Conservation (phyloP, 2,888 invertebrate genomes). For the Pristionchus exspectatus region DNA sequence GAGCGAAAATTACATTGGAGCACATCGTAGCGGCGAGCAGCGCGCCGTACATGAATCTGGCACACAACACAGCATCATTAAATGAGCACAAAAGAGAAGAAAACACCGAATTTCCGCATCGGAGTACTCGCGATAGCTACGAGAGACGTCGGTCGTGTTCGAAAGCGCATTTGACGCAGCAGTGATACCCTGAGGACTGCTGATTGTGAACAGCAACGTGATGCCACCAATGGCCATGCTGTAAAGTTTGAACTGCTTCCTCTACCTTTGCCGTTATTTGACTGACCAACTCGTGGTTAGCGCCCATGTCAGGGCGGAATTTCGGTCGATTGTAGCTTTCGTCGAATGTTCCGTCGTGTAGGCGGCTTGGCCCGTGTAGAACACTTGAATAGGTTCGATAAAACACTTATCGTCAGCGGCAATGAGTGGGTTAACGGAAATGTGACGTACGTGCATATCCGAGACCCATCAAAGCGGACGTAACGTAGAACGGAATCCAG, state of each 20-base stretch:
- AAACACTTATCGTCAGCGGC: too few species aligned
- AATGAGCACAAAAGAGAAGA: neutral
- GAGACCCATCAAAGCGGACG: conserved; percentile 60
- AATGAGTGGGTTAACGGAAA: too few species aligned
- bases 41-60: neutral
- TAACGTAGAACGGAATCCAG: conserved; percentile 61
- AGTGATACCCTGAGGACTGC: neutral
- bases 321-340: too few species aligned
- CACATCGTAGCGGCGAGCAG: neutral
- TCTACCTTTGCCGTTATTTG: too few species aligned
- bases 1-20: conserved; percentile 2
- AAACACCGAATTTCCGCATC: neutral
- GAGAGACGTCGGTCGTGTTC: too few species aligned
- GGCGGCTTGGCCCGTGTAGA: conserved; percentile 61
- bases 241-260: neutral
- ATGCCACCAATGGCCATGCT: neutral
- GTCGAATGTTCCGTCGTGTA: too few species aligned
- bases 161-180: neutral
- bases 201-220: neutral
- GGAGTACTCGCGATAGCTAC: neutral
- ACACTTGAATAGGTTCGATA: conserved; percentile 56
- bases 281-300: conserved; percentile 58
- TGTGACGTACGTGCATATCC: conserved; percentile 63
- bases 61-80: neutral
- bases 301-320: conserved; percentile 62